A percentile compares a stretch with the other conserved stretches of the same genome.
Evolutionary conservation across 2,888 invertebrate species (phyloP).

Genomic region (Rotaria sp.): DNA sequence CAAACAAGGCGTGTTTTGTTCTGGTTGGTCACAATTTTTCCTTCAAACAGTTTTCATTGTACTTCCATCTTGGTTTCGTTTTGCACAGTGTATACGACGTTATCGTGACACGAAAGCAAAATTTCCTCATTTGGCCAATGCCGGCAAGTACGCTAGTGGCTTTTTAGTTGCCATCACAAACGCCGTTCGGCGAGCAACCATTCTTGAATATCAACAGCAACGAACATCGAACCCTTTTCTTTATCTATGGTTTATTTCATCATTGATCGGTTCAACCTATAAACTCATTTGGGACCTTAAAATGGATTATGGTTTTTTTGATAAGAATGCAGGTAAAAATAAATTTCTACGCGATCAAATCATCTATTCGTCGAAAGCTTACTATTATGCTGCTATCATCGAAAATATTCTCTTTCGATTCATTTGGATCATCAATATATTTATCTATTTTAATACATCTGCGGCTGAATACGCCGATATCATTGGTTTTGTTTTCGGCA

Average conservation of each 20-base stretch:
- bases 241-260: conserved; percentile 33
- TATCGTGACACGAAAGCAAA: conserved; percentile 35
- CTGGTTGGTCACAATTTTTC: conserved; percentile 4
- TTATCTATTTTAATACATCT: background rate
- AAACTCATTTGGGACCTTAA: conserved; percentile 95
- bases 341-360: conserved; percentile 37
- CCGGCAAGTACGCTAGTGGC: conserved; percentile 83
- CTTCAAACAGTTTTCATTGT: background rate
- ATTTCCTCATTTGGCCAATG: conserved; percentile 67
- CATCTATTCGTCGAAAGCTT: conserved; percentile 50
- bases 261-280: conserved; percentile 77
- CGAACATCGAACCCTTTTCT: conserved; percentile 35
- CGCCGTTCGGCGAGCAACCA: conserved; percentile 21
- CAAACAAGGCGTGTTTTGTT: background rate
- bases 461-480: conserved; percentile 35
- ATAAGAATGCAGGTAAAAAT: conserved; percentile 59
- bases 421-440: conserved; percentile 66
- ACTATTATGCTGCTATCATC: conserved; percentile 89
- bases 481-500: conserved; percentile 28
- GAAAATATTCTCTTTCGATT: conserved; percentile 88
- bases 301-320: conserved; percentile 97
- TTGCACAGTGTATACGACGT: conserved; percentile 66
- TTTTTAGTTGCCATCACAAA: conserved; percentile 62
- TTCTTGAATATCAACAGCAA: background rate
- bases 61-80: conserved; percentile 86